Percentiles rank a stretch among this genome's conserved stretches.
Conservation (phyloP, 2,113 vertebrate genomes). For the Lonchura striata region DNA sequence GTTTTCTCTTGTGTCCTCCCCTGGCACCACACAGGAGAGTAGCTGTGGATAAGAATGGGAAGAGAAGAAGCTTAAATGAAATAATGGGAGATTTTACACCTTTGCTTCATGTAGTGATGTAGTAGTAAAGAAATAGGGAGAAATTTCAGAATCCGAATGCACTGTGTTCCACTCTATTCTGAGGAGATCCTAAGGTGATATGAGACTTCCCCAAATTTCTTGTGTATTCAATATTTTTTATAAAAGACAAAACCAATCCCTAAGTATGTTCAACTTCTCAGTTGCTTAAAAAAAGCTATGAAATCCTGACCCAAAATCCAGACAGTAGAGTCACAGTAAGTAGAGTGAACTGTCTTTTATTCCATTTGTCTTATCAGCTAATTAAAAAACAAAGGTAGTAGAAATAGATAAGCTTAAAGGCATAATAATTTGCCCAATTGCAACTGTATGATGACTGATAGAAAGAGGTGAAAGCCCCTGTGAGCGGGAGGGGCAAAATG, state of each 20-base stretch:
- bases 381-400: neutral
- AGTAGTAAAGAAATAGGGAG: neutral
- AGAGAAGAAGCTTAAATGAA: neutral
- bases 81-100: neutral
- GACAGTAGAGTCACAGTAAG: neutral
- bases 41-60: neutral
- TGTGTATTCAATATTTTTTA: neutral
- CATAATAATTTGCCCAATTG: neutral
- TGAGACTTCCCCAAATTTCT: neutral
- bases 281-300: neutral
- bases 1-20: neutral
- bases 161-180: neutral
- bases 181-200: neutral
- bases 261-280: neutral
- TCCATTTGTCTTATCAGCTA: neutral
- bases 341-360: neutral
- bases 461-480: neutral
- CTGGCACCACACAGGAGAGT: neutral
- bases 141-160: neutral
- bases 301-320: neutral
- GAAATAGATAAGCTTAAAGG: neutral
- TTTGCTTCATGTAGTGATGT: neutral
- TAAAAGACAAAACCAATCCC: neutral
- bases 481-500: neutral
- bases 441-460: neutral